Evolutionary conservation across 2,113 vertebrate species (phyloP).

Genomic region (Formicarius rufipectus): DNA sequence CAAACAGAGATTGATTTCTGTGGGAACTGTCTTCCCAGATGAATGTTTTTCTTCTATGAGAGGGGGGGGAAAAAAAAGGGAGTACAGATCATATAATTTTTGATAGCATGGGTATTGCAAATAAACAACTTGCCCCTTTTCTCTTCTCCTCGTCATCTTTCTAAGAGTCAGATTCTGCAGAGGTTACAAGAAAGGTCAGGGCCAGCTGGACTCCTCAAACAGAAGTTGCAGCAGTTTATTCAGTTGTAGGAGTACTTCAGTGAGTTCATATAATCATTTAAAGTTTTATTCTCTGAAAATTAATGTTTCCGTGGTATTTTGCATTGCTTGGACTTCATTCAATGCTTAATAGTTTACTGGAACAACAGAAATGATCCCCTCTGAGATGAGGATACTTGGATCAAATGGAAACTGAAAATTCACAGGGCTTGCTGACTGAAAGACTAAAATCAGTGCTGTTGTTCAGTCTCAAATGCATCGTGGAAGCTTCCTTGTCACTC

Average conservation of each 20-base stretch:
- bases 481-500: not conserved
- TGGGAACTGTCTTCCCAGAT: not conserved
- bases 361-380: not conserved
- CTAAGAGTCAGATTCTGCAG: not conserved
- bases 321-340: constrained; percentile 28
- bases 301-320: constrained; percentile 16
- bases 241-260: constrained; percentile 10
- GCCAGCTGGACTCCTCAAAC: not conserved
- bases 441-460: not conserved
- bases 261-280: not conserved
- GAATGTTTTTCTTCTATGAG: not conserved
- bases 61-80: not conserved
- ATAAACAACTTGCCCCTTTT: not conserved
- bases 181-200: not conserved
- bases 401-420: not conserved
- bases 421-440: not conserved
- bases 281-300: constrained; percentile 20
- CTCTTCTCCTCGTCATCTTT: not conserved
- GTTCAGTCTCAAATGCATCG: not conserved
- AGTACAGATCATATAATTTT: not conserved
- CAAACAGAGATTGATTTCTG: not conserved
- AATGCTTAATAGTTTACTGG: constrained; percentile 32
- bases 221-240: not conserved
- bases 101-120: not conserved
- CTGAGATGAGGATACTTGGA: not conserved